A percentile compares a stretch with the other conserved stretches of the same genome.
These are phyloP conservation scores for Falco punctatus DNA, from an alignment of 2,113 vertebrate genomes.

Conservation along the genomic window DNA sequence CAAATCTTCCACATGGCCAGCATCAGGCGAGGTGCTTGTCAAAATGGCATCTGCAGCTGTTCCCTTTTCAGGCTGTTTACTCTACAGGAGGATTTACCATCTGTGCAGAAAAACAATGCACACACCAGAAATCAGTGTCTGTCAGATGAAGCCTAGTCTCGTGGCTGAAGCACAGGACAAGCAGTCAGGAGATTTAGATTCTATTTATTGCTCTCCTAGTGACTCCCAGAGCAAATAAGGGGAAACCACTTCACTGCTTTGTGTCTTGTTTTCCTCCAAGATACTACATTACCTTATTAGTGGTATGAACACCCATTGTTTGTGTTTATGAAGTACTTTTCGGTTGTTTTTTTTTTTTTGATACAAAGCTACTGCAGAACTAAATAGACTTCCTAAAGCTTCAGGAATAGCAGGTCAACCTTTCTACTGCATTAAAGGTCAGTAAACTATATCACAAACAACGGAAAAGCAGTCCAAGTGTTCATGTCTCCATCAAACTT, in stretches of 20 bases:
- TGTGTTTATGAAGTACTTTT: neutral
- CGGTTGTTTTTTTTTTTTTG: neutral
- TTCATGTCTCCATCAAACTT: neutral
- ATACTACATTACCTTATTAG: neutral
- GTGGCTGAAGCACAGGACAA: conserved; percentile 53
- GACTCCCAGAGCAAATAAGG: neutral
- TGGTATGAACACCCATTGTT: neutral
- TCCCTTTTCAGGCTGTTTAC: conserved; percentile 17
- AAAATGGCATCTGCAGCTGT: conserved; percentile 24
- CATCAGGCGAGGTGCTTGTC: conserved; percentile 1
- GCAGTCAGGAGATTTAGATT: conserved; percentile 51
- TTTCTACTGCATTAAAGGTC: neutral
- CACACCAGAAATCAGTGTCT: neutral
- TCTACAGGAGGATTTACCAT: conserved; percentile 28
- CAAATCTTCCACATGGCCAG: neutral
- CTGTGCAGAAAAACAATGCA: conserved; percentile 42
- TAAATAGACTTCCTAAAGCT: neutral
- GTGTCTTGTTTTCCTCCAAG: conserved; percentile 8
- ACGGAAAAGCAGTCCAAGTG: neutral
- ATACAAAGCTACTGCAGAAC: neutral
- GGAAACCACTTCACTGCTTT: neutral
- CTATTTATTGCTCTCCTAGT: conserved; percentile 46
- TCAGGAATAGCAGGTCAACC: neutral
- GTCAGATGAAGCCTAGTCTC: conserved; percentile 32
- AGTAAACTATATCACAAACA: neutral